phyloP scores from a whole-genome alignment of 2,113 vertebrate genomes.

The Eptesicus fuscus region DNA sequence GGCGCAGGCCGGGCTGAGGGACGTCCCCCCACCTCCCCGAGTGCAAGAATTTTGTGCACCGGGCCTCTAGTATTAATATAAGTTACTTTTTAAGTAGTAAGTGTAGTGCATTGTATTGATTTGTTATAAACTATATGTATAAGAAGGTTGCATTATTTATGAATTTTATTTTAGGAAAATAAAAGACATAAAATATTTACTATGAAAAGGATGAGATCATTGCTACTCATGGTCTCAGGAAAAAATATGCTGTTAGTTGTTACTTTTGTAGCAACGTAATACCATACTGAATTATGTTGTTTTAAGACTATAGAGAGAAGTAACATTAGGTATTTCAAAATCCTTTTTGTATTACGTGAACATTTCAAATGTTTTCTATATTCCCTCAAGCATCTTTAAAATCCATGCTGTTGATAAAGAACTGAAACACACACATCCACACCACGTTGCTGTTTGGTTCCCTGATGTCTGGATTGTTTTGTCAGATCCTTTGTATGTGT shows the following conservation, averaged over 20 bases:
- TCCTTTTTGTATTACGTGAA: background rate
- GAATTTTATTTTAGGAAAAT: constrained; percentile 13
- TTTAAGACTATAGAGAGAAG: background rate
- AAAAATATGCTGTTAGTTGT: background rate
- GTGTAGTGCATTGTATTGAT: background rate
- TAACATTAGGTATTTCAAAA: background rate
- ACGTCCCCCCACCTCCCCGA: fast-evolving
- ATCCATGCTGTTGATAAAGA: background rate
- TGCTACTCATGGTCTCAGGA: background rate
- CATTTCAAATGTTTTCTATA: background rate
- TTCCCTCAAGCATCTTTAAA: background rate
- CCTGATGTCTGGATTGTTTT: background rate
- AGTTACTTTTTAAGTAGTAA: background rate
- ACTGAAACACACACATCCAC: background rate
- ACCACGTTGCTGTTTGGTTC: background rate
- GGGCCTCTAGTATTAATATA: background rate
- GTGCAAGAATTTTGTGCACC: too few species aligned
- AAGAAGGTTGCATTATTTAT: background rate
- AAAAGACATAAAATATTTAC: background rate
- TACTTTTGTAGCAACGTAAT: background rate
- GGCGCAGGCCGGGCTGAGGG: too few species aligned
- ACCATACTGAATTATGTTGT: background rate
- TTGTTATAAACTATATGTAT: background rate
- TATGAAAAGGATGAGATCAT: background rate
- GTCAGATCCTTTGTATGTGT: background rate